Evolutionary conservation across 2,888 invertebrate species (phyloP).

Genomic region (Acrobasis suavella): DNA sequence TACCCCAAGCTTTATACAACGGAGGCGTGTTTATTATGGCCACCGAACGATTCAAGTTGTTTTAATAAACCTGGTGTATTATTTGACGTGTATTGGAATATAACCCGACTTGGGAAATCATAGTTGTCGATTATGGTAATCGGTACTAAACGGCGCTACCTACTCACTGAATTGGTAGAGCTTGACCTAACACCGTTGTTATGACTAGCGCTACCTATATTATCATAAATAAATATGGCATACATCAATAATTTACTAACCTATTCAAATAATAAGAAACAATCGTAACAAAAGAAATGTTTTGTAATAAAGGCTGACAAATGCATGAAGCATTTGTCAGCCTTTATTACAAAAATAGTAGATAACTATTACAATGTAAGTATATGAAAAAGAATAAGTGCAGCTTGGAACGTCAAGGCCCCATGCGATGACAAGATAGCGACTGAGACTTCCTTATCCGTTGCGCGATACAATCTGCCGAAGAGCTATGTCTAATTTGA

Average conservation of each 20-base stretch:
- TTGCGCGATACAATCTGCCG: constrained; percentile 67
- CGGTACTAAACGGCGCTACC: constrained; percentile 28
- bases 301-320: no score
- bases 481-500: constrained; percentile 70
- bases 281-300: no score
- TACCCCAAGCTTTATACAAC: constrained; percentile 39
- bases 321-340: no score
- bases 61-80: constrained; percentile 48
- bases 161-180: constrained; percentile 1
- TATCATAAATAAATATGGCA: not conserved
- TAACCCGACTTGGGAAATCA: constrained; percentile 38
- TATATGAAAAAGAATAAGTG: not conserved
- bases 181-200: not conserved
- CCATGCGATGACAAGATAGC: constrained; percentile 64
- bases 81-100: constrained; percentile 42
- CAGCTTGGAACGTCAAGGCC: constrained; percentile 33
- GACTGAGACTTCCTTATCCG: constrained; percentile 70
- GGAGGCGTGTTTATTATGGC: constrained; percentile 37
- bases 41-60: constrained; percentile 28
- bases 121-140: constrained; percentile 46
- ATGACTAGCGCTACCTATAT: not conserved
- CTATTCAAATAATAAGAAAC: not conserved
- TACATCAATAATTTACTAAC: not conserved
- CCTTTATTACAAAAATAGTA: no score
- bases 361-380: no score